Evolutionary conservation across 2,888 invertebrate genomes (phyloP), one percentile per base, ranked within the genome.

Genomic region (Aphelenchoides bicaudatus): DNA sequence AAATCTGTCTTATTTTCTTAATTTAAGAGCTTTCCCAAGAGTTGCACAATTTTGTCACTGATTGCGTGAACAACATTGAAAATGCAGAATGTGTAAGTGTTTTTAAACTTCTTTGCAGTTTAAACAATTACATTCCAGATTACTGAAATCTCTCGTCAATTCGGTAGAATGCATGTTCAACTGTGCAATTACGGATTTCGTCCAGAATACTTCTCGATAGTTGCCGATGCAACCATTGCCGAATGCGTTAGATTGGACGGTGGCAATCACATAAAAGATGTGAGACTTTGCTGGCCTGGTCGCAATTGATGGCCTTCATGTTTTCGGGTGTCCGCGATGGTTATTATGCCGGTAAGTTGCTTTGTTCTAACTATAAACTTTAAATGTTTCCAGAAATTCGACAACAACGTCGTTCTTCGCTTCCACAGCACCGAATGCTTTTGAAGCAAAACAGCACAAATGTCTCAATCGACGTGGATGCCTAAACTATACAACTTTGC

Each of bases 201-300:
- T 8, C 76, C 76, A n/a, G 76, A 76, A 49, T 69, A 71, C n/a
- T 76, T 76, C 57, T 67, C 75, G 2, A 63, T 66, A 4, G 60
- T 76, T 2, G 76, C 76, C 13, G 76, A 76, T 58, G 75, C 75
- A 1, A 71, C 71, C 13, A 76, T 76, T 38, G 75, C 76, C 5
- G 76, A 76, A 61, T 76, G 76, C 51, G 75, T 76, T 21, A 66
- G 71, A 50, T 57, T 75, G 27, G 74, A 76, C 47, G 64, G 65
- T 6, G 75, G 76, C 25, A 67, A 74, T 6, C 75, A 76, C 53
- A 72, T 10, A 64, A 67, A 23, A 47, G 75, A 62, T 76, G 76
- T 43, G 76, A 76, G 43, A 76, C 75, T 8, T 62, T 76, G 16
- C 66, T 73, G 3, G 76, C 76, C 2, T 76, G 76, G 76, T 68